phyloP scores from a whole-genome alignment of 2,113 vertebrate genomes.

The Gadus macrocephalus region DNA sequence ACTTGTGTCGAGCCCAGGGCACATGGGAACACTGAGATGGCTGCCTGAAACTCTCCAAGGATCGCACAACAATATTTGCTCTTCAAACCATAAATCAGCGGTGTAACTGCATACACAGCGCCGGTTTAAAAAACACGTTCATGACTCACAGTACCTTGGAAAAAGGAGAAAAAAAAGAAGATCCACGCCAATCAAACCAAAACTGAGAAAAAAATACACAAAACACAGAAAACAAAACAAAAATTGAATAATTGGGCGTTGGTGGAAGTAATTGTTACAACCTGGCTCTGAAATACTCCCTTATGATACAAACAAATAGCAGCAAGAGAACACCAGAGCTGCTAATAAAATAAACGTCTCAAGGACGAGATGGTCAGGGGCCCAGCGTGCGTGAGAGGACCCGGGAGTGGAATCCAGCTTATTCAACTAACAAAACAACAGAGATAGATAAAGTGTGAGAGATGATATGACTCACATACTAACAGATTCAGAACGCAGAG shows the following conservation, averaged over 20 bases:
- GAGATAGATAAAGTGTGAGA: not conserved
- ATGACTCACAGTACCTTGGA: constrained; percentile 35
- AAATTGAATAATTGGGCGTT: not conserved
- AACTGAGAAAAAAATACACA: not conserved
- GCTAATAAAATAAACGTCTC: not conserved
- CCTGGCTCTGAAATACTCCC: not conserved
- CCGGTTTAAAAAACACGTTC: constrained; percentile 22
- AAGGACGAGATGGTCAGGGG: not conserved
- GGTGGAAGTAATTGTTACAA: not conserved
- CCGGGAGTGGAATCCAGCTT: not conserved
- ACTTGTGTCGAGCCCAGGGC: constrained; percentile 30
- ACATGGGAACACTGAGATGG: constrained; percentile 40
- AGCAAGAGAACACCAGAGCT: not conserved
- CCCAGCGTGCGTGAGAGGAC: not conserved
- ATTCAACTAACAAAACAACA: not conserved
- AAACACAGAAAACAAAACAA: not conserved
- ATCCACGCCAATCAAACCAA: not conserved
- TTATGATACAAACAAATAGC: not conserved
- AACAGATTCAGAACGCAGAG: not conserved
- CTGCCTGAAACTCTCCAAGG: constrained; percentile 40
- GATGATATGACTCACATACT: not conserved
- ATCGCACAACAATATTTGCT: constrained; percentile 29
- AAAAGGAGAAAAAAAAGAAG: not conserved
- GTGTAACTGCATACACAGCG: constrained; percentile 36
- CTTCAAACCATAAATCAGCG: constrained; percentile 46